These are phyloP conservation scores for Aphidius colemani DNA, from an alignment of 2,888 invertebrate species.

Conservation along the genomic window DNA sequence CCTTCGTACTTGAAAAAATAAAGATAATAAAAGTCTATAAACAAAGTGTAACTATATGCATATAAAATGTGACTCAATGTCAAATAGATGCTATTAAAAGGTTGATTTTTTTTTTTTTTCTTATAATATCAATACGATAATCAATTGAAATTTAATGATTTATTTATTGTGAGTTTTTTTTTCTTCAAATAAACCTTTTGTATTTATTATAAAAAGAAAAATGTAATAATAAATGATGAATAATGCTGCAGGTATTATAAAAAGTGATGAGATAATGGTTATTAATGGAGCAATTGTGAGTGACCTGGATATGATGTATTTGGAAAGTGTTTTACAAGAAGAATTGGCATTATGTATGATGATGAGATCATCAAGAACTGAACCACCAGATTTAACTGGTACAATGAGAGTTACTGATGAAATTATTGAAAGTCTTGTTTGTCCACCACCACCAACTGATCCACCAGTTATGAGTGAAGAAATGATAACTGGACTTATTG, in stretches of 20 bases:
- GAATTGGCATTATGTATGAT: conserved; percentile 94
- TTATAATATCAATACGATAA: no score
- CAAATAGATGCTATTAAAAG: no score
- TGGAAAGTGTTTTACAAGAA: conserved; percentile 95
- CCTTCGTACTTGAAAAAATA: no score
- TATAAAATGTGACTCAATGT: no score
- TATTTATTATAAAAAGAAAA: no score
- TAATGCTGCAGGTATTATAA: conserved; percentile 80
- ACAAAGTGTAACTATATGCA: no score
- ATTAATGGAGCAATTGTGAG: conserved; percentile 98
- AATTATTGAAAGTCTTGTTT: conserved; percentile 93
- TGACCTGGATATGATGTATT: conserved; percentile 99
- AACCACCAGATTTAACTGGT: conserved; percentile 67
- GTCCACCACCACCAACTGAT: conserved; percentile 94
- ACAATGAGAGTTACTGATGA: conserved; percentile 89
- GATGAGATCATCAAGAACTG: conserved; percentile 78
- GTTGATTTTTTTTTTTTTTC: no score
- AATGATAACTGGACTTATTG: conserved; percentile 95
- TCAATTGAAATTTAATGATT: no score
- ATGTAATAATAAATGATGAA: not conserved
- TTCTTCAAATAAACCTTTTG: no score
- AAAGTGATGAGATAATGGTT: conserved; percentile 98
- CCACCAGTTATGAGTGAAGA: conserved; percentile 93
- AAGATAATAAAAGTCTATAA: no score
- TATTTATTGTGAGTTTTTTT: no score